phyloP scores from a whole-genome alignment of 2,113 vertebrate species.

The Dicaeum eximium region DNA sequence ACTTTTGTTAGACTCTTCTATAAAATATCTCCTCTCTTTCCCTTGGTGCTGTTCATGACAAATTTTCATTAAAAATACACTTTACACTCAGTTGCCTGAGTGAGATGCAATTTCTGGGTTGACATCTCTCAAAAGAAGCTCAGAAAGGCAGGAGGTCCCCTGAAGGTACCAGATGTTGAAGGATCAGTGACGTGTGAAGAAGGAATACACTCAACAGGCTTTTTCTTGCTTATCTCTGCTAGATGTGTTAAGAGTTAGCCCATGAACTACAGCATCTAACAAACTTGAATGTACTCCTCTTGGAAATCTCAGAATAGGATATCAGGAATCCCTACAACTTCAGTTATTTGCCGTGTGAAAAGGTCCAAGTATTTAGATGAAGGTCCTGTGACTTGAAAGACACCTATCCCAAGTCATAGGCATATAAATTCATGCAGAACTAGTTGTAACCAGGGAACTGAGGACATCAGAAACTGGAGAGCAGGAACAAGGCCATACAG shows the following conservation, averaged over 20 bases:
- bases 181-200: not conserved
- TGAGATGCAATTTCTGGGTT: not conserved
- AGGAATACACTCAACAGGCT: not conserved
- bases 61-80: not conserved
- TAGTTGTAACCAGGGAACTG: not conserved
- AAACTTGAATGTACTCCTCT: not conserved
- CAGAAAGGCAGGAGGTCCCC: not conserved
- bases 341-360: not conserved
- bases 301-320: not conserved
- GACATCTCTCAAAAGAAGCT: not conserved
- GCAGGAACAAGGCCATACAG: not conserved
- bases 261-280: not conserved
- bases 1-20: not conserved
- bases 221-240: not conserved
- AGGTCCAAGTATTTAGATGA: not conserved
- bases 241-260: not conserved
- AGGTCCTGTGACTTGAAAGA: not conserved
- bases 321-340: not conserved
- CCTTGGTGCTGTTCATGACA: not conserved
- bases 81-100: not conserved
- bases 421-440: not conserved
- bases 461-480: not conserved
- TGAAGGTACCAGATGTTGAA: not conserved
- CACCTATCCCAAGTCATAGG: fast-evolving
- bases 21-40: not conserved